A percentile compares a stretch with the other conserved stretches of the same genome.
Evolutionary conservation across 2,797 vertebrate species (phyloP).

Genomic region (Otolemur crassicaudatus): DNA sequence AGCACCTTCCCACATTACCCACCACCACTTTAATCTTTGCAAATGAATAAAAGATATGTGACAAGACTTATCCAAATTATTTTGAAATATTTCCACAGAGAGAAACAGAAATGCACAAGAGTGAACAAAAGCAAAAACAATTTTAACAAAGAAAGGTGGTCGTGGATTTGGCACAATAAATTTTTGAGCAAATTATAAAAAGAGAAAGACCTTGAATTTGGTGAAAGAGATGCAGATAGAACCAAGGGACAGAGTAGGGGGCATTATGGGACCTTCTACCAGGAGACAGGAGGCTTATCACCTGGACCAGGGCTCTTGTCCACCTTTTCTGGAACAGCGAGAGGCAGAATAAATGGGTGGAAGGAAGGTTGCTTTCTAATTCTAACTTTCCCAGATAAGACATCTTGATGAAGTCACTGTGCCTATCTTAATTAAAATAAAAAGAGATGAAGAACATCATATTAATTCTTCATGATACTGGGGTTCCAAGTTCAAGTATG

Average conservation of each 20-base stretch:
- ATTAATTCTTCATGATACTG: not conserved
- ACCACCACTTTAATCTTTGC: slow-evolving; percentile 22
- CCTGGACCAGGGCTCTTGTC: not conserved
- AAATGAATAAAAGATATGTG: slow-evolving; percentile 39
- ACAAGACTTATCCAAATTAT: not conserved
- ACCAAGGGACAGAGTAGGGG: not conserved
- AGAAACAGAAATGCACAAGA: not conserved
- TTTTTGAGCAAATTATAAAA: not conserved
- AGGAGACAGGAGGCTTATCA: not conserved
- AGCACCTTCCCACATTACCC: not conserved
- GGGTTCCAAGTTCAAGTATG: not conserved
- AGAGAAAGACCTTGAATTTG: not conserved
- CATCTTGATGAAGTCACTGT: slow-evolving; percentile 23
- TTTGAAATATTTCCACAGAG: slow-evolving; percentile 33
- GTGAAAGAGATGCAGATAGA: not conserved
- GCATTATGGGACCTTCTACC: not conserved
- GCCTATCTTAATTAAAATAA: not conserved
- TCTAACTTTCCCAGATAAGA: not conserved
- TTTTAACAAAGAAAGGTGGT: slow-evolving; percentile 35
- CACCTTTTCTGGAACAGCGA: not conserved
- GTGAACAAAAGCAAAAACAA: not conserved
- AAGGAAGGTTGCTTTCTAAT: not conserved
- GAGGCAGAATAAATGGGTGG: not conserved
- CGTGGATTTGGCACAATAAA: not conserved
- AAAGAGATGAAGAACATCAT: not conserved